Percentiles rank a stretch among this genome's conserved stretches.
Conservation (phyloP, 2,797 vertebrate species). For the Alcedo quadribrachys region DNA sequence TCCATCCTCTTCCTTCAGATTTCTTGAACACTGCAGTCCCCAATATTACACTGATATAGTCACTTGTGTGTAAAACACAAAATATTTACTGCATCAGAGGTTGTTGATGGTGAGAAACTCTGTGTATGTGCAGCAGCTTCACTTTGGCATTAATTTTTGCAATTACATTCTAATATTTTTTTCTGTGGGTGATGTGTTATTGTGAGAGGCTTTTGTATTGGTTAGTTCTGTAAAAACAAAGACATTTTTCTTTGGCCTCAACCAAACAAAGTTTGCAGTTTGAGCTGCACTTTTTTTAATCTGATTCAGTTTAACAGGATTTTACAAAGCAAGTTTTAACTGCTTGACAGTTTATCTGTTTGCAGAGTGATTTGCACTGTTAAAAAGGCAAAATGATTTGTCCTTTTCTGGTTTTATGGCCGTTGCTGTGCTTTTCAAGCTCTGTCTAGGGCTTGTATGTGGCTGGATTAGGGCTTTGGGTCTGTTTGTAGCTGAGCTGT, state of each 20-base stretch:
- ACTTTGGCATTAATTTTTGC: background rate
- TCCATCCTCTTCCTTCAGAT: background rate
- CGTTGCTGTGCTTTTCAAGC: background rate
- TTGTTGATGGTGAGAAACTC: background rate
- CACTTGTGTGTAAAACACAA: background rate
- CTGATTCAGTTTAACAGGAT: background rate
- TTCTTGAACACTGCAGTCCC: background rate
- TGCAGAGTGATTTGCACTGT: background rate
- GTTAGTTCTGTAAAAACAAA: background rate
- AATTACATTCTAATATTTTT: background rate
- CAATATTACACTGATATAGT: background rate
- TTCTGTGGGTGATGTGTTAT: background rate
- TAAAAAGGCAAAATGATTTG: background rate
- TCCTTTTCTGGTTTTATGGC: background rate
- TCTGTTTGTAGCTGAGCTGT: background rate
- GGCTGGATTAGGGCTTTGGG: background rate
- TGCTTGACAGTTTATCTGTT: background rate
- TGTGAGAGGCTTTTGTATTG: background rate
- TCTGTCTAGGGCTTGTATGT: background rate
- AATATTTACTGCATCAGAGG: background rate
- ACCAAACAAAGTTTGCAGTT: background rate
- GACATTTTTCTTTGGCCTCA: background rate
- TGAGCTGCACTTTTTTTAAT: background rate
- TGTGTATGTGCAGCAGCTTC: background rate
- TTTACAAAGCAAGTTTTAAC: background rate